Conservation (phyloP, 2,888 invertebrate genomes). For the Eugnorisma glareosa region DNA sequence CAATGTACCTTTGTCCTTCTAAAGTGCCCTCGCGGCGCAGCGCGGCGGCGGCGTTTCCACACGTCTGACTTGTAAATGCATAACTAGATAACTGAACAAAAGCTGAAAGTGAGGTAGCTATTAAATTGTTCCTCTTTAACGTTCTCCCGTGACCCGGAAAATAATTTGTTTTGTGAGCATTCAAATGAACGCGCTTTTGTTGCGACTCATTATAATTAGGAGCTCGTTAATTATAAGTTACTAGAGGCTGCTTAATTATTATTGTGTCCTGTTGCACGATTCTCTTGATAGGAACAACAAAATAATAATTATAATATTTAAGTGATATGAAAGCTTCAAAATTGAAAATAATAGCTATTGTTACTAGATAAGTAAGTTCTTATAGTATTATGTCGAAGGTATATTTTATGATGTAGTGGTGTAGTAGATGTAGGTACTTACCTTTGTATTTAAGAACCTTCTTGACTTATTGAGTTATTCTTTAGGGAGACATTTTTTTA, state of each 20-base stretch:
- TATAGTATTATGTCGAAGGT: not conserved
- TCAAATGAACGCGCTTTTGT: conserved; percentile 59
- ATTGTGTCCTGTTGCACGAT: conserved; percentile 43
- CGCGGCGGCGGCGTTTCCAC: not conserved
- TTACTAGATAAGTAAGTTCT: not conserved
- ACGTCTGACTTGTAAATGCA: not conserved
- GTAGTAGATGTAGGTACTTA: too few species aligned
- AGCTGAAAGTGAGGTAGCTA: conserved; percentile 18
- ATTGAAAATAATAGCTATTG: conserved; percentile 6
- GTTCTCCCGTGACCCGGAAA: conserved; percentile 49
- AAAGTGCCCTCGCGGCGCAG: not conserved
- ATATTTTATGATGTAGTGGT: not conserved
- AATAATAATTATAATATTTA: conserved; percentile 32
- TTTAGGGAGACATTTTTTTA: not conserved
- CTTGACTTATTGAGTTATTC: not conserved
- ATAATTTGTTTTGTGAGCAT: conserved; percentile 47
- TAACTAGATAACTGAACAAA: conserved; percentile 37
- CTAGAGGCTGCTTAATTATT: conserved; percentile 42
- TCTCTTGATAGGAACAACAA: conserved; percentile 4
- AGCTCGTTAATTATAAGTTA: conserved; percentile 52
- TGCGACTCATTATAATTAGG: conserved; percentile 59
- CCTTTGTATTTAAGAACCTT: not conserved
- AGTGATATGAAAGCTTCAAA: conserved; percentile 12
- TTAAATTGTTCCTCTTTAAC: conserved; percentile 43
- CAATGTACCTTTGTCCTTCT: not conserved